These are phyloP conservation scores for Syrmaticus mikado DNA, from an alignment of 2,113 vertebrate species.

Conservation along the genomic window DNA sequence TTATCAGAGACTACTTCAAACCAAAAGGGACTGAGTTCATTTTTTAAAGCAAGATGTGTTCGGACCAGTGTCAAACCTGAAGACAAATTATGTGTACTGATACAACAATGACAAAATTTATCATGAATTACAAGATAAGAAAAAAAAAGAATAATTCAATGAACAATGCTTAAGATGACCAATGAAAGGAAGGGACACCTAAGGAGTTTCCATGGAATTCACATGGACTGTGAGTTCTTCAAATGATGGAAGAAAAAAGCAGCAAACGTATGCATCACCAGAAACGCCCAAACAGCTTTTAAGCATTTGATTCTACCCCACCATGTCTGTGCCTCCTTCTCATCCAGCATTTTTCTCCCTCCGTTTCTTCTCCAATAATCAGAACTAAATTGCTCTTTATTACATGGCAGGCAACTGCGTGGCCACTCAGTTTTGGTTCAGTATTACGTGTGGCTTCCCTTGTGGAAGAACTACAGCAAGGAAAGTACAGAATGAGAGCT, in stretches of 20 bases:
- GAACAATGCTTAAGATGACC: neutral
- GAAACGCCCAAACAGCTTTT: neutral
- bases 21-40: neutral
- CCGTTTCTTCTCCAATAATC: neutral
- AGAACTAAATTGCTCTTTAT: neutral
- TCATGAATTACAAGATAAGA: neutral
- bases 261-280: neutral
- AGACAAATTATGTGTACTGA: neutral
- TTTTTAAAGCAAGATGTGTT: neutral
- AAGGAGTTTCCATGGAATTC: neutral
- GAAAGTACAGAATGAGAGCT: neutral
- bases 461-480: neutral
- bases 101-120: neutral
- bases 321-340: neutral
- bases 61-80: neutral
- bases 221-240: neutral
- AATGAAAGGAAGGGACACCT: neutral
- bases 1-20: neutral
- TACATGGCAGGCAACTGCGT: neutral
- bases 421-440: neutral
- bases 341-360: accelerated
- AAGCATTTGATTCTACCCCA: neutral
- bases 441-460: neutral
- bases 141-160: neutral
- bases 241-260: neutral